These are phyloP conservation scores for Hypotaenidia philippensis DNA, from an alignment of 2,797 vertebrate species.

Conservation along the genomic window DNA sequence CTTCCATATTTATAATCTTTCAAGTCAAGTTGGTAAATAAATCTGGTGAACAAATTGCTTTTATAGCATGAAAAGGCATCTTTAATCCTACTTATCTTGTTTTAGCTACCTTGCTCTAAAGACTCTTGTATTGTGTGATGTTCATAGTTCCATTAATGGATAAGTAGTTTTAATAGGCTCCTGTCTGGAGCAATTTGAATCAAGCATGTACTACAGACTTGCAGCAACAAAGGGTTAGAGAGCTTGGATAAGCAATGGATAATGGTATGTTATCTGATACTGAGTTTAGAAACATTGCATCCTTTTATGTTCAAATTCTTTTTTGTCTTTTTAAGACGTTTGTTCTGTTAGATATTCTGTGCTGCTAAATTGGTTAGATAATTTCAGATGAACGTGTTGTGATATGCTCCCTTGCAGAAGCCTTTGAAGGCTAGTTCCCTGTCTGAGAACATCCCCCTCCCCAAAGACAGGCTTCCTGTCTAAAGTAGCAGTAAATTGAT, in stretches of 20 bases:
- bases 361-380: neutral
- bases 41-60: neutral
- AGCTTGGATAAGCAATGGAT: neutral
- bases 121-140: neutral
- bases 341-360: neutral
- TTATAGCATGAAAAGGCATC: neutral
- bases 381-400: neutral
- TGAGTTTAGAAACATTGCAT: neutral
- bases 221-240: neutral
- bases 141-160: neutral
- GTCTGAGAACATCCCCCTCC: rapidly evolving
- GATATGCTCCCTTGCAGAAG: neutral
- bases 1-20: neutral
- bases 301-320: neutral
- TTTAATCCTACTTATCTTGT: neutral
- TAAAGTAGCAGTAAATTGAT: neutral
- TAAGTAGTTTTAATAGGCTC: neutral
- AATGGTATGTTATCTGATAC: neutral
- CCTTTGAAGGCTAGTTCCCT: neutral
- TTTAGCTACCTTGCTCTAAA: neutral
- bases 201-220: neutral
- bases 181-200: neutral
- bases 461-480: neutral
- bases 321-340: neutral
- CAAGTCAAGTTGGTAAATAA: neutral